Base-by-base conservation (phyloP, 2,888 invertebrate genomes). In the Athetis lepigone region DNA sequence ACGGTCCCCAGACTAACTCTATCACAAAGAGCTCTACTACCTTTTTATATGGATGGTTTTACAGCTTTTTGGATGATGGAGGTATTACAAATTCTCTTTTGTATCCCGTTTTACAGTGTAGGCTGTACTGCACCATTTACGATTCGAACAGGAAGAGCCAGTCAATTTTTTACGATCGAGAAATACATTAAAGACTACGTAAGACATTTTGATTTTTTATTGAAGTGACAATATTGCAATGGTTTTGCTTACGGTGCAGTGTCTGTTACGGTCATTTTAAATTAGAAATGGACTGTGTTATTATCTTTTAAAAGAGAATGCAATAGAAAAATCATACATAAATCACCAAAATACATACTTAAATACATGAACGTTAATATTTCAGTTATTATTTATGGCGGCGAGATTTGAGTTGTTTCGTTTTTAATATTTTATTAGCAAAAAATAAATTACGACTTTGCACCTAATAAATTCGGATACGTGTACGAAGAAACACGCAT, bases 361-460 rank as follows among this genome's bases (percentile, higher is more conserved):
- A 37, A 37, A 6, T 37, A 4, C 21, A 19, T 21, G 23, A 16
- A 25, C 4, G 9, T 33, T 40, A 4, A 23, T 21, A 16, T 16
- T 18, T 18, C 1, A 11, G 7, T 29, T 4, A 23, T 25, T 25
- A 7, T 39, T 58, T 16, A 29, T 4, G 33, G 8, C 21, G 5
- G 21, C 8, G 8, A 36, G n/a, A 37, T 29, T 23, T 9, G 18
- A 2, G 16, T 19, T 6, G 11, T 21, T 21, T 13, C n/a, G 11
- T 19, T 70, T 66, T 43, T 27, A 18, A 39, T 40, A 37, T 16
- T 33, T n/a, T 47, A n/a, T 18, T 19, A 16, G 16, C 49, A 50
- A 49, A 72, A 75, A 47, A 18, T 40, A 29, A 57, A 65, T 76
- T 43, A 65, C 46, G 37, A 13, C 18, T 66, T 76, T 50, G 54